A percentile compares a stretch with the other conserved stretches of the same genome.
Conservation (phyloP, 2,797 vertebrate species). For the Petrocephalus schoutedeni region DNA sequence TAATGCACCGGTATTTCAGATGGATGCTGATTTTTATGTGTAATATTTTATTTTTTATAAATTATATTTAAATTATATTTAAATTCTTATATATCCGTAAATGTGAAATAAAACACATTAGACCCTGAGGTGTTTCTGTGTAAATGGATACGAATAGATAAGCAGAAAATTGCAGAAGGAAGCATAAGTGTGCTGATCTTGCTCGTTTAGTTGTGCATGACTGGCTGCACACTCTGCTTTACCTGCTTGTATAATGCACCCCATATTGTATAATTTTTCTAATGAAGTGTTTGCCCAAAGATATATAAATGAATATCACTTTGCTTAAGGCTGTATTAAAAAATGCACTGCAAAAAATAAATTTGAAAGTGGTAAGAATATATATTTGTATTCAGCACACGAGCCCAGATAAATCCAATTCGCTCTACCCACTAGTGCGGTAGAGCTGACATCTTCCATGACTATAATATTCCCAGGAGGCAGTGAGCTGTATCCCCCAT, state of each 20-base stretch:
- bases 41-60: not conserved
- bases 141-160: not conserved
- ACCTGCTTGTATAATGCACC: not conserved
- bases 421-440: slow-evolving; percentile 1
- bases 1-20: not conserved
- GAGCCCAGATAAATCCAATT: slow-evolving; percentile 8
- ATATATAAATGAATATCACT: not conserved
- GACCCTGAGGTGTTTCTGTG: not conserved
- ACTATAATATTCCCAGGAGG: slow-evolving; percentile 1
- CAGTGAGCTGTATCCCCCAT: slow-evolving; percentile 8
- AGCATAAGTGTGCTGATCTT: not conserved
- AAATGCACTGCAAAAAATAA: not conserved
- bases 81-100: not conserved
- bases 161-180: not conserved
- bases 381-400: slow-evolving; percentile 6
- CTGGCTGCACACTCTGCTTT: not conserved
- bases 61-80: not conserved
- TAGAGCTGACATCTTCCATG: slow-evolving; percentile 11
- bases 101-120: not conserved
- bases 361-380: not conserved
- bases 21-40: not conserved
- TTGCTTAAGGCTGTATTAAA: not conserved
- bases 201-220: not conserved
- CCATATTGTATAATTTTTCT: not conserved
- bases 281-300: not conserved